Conservation (phyloP, 1,140 invertebrate species). For the Orius laevigatus region DNA sequence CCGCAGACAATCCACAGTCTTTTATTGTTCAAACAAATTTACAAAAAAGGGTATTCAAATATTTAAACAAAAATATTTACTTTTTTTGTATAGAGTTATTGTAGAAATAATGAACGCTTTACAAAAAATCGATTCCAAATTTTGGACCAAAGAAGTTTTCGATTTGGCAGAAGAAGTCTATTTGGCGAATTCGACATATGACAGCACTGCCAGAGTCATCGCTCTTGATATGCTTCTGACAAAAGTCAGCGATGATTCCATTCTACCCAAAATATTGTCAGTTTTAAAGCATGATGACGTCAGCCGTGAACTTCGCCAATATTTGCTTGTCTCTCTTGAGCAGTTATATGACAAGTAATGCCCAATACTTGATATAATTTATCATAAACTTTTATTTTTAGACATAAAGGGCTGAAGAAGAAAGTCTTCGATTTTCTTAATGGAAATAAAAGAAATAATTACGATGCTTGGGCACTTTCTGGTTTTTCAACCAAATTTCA, state of each 20-base stretch:
- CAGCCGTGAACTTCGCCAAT: constrained; percentile 46
- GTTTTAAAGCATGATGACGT: constrained; percentile 32
- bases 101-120: constrained; percentile 49
- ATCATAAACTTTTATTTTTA: too few species aligned
- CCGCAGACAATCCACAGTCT: constrained; percentile 37
- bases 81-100: constrained; percentile 27
- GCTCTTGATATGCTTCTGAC: constrained; percentile 54
- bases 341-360: background rate
- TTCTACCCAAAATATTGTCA: constrained; percentile 37
- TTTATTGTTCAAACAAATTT: constrained; percentile 34
- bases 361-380: background rate
- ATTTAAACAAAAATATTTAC: background rate
- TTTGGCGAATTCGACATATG: constrained; percentile 41
- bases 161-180: constrained; percentile 35
- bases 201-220: constrained; percentile 52
- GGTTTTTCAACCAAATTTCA: constrained; percentile 56
- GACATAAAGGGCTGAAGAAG: constrained; percentile 28
- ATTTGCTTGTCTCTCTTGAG: constrained; percentile 28
- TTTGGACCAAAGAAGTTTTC: constrained; percentile 32
- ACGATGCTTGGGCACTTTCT: constrained; percentile 42
- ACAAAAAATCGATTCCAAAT: constrained; percentile 31
- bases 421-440: constrained; percentile 14
- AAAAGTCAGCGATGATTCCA: constrained; percentile 32
- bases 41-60: constrained; percentile 25
- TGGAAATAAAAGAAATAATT: constrained; percentile 23